Evolutionary conservation across 1,140 invertebrate species (phyloP), one percentile per base, ranked within the genome.

Genomic region (Drosophila novamexicana): DNA sequence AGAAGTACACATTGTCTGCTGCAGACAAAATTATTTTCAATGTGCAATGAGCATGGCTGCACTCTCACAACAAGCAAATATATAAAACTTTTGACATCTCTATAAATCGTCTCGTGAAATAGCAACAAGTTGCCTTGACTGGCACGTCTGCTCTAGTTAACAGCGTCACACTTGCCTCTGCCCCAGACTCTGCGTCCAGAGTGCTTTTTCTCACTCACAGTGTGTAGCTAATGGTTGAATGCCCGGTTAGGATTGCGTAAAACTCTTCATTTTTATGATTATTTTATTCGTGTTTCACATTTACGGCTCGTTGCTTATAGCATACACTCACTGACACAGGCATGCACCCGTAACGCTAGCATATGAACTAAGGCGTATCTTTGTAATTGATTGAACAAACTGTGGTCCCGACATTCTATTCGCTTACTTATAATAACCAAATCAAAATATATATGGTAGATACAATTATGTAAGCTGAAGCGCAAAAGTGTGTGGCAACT

Each of bases 281-380:
- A 83, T 88, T 88, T 86, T 86, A 88, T 79, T 76, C 79, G 73
- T 72, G 49, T 77, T 79, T 79, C 61, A 72, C 69, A 77, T 75
- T 75, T 78, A 61, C 70, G 82, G 67, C 67, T 70, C 61, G 71
- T 75, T 86, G 78, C 47, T 54, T 65, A 66, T 53, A 77, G 58
- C 64, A 56, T 29, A 65, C 44, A 45, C 9, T 45, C 36, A 39
- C 59, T 40, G 45, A 50, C 36, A 50, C 22, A 50, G 32, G 47
- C 49, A 57, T 34, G 36, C 58, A 63, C 6, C 50, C 42, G 49
- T 70, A 47, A 54, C 34, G 44, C 32, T 39, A 39, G 14, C 54
- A 59, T 39, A 36, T 52, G 29, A 50, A 18, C 49, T 44, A 34
- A 29, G 32, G 37, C 32, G 42, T 63, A 42, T 50, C 63, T 62